A percentile compares a stretch with the other conserved stretches of the same genome.
Conservation (phyloP, 2,888 invertebrate species). For the Drosophila infuscata region DNA sequence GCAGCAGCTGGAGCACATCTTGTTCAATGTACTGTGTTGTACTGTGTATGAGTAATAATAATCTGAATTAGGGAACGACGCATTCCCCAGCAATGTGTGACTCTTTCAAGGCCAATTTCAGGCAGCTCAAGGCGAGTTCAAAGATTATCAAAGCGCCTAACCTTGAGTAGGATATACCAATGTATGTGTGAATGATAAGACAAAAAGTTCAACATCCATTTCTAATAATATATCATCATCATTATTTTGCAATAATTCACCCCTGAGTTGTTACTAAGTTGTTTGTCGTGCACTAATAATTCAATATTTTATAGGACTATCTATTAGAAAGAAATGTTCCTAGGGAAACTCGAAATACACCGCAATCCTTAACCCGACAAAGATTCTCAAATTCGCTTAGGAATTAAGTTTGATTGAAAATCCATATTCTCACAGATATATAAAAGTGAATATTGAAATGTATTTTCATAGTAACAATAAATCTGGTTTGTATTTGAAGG, state of each 20-base stretch:
- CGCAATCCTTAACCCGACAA: neutral
- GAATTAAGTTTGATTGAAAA: neutral
- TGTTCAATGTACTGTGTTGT: constrained; percentile 11
- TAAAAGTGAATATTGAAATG: neutral
- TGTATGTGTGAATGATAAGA: neutral
- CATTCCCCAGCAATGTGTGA: neutral
- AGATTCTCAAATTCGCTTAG: neutral
- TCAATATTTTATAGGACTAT: neutral
- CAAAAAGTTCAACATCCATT: neutral
- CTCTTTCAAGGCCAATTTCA: constrained; percentile 31
- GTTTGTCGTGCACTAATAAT: neutral
- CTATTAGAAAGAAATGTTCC: neutral
- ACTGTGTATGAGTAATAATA: constrained; percentile 10
- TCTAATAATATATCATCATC: neutral
- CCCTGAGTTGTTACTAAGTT: neutral
- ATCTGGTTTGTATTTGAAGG: neutral
- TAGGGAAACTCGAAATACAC: neutral
- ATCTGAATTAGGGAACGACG: constrained; percentile 20
- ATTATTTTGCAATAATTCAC: neutral
- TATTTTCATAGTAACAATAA: neutral
- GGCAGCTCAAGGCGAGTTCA: neutral
- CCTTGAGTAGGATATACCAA: constrained; percentile 14
- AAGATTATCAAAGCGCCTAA: constrained; percentile 1
- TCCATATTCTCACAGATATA: no score
- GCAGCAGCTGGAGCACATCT: constrained; percentile 38